phyloP scores from a whole-genome alignment of 2,113 vertebrate species.

The Dinomys branickii region DNA sequence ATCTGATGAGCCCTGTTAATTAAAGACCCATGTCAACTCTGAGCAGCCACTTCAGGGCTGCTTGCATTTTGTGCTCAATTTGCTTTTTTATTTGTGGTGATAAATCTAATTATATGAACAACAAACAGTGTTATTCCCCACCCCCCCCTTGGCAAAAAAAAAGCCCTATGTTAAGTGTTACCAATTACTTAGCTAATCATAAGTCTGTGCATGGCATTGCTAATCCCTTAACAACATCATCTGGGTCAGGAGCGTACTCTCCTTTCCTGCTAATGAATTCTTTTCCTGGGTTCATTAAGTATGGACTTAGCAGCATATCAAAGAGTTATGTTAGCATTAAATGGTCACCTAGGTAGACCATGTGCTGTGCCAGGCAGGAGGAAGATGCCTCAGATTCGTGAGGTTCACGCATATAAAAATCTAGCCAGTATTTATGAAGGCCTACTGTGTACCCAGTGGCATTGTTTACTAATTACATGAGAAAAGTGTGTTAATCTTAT shows the following conservation, averaged over 20 bases:
- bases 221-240: conserved; percentile 47
- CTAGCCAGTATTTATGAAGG: conserved; percentile 21
- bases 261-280: conserved; percentile 61
- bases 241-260: not conserved
- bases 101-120: conserved; percentile 75
- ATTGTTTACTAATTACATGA: not conserved
- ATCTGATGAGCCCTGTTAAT: conserved; percentile 62
- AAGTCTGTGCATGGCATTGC: not conserved
- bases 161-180: conserved; percentile 53
- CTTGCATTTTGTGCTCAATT: conserved; percentile 70
- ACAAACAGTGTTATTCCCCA: conserved; percentile 60
- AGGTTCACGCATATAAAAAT: not conserved
- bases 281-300: conserved; percentile 47
- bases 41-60: conserved; percentile 65
- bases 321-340: conserved; percentile 28
- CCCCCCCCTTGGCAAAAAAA: conserved; percentile 62
- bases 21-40: conserved; percentile 63
- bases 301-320: not conserved
- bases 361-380: not conserved
- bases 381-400: not conserved
- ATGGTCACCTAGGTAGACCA: not conserved
- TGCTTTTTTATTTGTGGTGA: conserved; percentile 70
- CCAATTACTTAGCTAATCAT: conserved; percentile 72
- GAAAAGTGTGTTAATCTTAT: not conserved
- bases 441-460: not conserved